Evolutionary conservation across 2,797 vertebrate genomes (phyloP), one percentile per base, ranked within the genome.

Genomic region (Rhinatrema bivittatum): DNA sequence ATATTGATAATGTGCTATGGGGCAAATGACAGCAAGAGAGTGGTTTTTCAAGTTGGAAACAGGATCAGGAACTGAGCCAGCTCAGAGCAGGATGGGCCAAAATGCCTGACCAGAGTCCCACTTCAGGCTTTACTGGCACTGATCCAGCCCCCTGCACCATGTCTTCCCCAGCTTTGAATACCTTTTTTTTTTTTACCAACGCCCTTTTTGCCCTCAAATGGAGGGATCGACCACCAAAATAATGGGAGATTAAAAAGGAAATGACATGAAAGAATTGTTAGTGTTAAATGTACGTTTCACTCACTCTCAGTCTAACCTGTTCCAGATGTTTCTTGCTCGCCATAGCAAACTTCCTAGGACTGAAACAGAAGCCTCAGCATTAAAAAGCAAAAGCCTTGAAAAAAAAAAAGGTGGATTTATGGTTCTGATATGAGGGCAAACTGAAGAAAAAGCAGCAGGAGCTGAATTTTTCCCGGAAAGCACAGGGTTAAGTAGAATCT

Each of bases 401-500:
- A 40, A 46, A 17, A 40, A 46, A 13, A 47, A 27, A 20, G 2
- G 5, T 51, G 5, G 39, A 60, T 47, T 61, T 65, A 48, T n/a
- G 46, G 37, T 25, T 57, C 40, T 29, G 63, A 41, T 41, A 45
- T 63, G 31, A 53, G 33, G 39, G 56, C 48, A 58, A 54, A 36
- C 48, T 29, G 43, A 4, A 18, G 36, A 39, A 9, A 9, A 39
- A 32, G 0, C 2, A 21, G 42, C n/a, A n/a, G n/a, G n/a, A n/a
- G n/a, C n/a, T n/a, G n/a, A n/a, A n/a, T n/a, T n/a, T n/a, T n/a
- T n/a, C n/a, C 58, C 45, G 69, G 76, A 23, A 26, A 30, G 34
- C 41, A 25, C 77, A 71, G 76, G 53, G 77, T 78, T 78, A 78
- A 81, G 51, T 36, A 40, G 54, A 67, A 46, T 57, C 60, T 56